Base-by-base conservation (phyloP, 2,888 invertebrate genomes). In the Resseliella maxima region DNA sequence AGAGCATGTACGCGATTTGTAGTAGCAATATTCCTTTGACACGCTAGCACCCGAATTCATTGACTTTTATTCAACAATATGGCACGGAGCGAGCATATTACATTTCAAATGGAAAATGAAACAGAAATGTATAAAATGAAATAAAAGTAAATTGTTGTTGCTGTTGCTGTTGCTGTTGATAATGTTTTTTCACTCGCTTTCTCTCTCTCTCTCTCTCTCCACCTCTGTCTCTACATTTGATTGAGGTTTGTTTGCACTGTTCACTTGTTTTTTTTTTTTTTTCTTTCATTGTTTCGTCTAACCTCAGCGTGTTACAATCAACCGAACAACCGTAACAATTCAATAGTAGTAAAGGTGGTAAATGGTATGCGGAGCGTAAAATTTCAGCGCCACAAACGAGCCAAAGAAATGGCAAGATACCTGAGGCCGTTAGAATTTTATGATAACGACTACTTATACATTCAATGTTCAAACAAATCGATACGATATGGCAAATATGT, bases 71-170 rank as follows among this genome's bases (percentile, higher is more conserved):
- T 2, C 59, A 59, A 2, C 50, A 8, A 21, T 18, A 3, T 6
- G 10, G 1, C 18, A 8, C 24, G 10, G 27, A 59, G 15, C 2
- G 24, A 59, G 15, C 59, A 59, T 27, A 59, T 59, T 59, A 27
- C 59, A 59, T 59, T 50, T 59, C 59, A 27, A 59, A 59, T 59
- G 24, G 59, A 24, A 59, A 59, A 59, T 59, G 59, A 24, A 59
- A 50, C 21, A 21, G 50, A 59, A 59, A 59, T 12, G 59, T 59
- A 59, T n/a, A 59, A 59, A 59, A 59, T 59, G 59, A 59, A 59
- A 59, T 59, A 59, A 59, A 59, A 59, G 59, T 59, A 59, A 59
- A 59, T 59, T 59, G 59, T 59, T n/a, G n/a, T n/a, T n/a, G n/a
- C n/a, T n/a, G n/a, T n/a, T n/a, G 59, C 24, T 59, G 24, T n/a